These are phyloP conservation scores for Drosophila demipolita DNA, from an alignment of 2,888 invertebrate genomes.

Conservation along the genomic window DNA sequence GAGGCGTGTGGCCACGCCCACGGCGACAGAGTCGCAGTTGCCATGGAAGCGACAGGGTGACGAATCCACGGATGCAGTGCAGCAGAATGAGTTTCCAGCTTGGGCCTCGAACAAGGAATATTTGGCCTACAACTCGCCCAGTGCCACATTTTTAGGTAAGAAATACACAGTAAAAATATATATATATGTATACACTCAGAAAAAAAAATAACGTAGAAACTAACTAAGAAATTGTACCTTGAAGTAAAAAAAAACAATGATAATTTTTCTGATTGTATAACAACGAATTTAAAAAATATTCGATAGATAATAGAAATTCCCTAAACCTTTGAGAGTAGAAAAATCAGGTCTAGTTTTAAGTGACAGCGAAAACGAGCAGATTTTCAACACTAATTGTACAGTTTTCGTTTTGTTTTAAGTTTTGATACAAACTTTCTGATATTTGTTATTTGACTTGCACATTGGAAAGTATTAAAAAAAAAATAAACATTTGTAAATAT, in stretches of 20 bases:
- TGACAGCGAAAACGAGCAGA: constrained; percentile 14
- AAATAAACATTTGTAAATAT: constrained; percentile 34
- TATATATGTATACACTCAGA: neutral
- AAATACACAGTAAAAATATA: neutral
- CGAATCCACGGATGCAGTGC: constrained; percentile 88
- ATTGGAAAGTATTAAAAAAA: constrained; percentile 30
- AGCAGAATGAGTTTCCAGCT: constrained; percentile 95
- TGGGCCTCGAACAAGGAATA: constrained; percentile 98
- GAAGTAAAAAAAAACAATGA: neutral
- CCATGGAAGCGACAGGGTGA: constrained; percentile 96
- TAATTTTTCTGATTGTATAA: neutral
- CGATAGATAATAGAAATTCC: neutral
- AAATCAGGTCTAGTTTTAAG: neutral
- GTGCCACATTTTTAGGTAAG: constrained; percentile 95
- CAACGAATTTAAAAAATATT: neutral
- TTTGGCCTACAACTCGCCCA: constrained; percentile 95
- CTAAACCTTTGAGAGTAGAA: neutral
- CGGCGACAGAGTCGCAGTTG: constrained; percentile 94
- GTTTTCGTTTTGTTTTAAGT: constrained; percentile 29
- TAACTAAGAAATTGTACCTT: neutral
- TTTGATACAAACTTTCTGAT: constrained; percentile 24
- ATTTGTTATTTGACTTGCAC: constrained; percentile 24
- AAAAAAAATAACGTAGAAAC: neutral
- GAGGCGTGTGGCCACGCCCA: constrained; percentile 93
- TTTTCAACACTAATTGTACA: constrained; percentile 47